Percentiles rank a stretch among this genome's conserved stretches.
These are phyloP conservation scores for Sebastes matsubarae DNA, from an alignment of 2,797 vertebrate species.

Conservation along the genomic window DNA sequence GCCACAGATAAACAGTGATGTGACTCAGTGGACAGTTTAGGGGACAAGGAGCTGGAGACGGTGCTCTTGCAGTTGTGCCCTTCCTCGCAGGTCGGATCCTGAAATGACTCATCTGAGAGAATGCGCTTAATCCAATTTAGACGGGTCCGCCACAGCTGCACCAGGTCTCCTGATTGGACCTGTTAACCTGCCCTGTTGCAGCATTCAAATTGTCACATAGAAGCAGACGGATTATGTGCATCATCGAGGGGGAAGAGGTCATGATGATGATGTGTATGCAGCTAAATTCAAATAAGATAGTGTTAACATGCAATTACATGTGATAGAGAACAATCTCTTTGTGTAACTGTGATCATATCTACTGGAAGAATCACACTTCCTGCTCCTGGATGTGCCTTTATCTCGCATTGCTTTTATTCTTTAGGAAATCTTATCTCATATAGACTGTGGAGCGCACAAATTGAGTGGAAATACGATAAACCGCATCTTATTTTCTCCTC, in stretches of 20 bases:
- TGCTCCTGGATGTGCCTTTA: constrained; percentile 12
- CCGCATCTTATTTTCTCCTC: constrained; percentile 7
- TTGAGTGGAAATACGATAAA: constrained; percentile 30
- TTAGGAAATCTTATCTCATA: constrained; percentile 33
- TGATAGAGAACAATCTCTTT: neutral
- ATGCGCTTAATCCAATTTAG: constrained; percentile 57
- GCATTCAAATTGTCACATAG: neutral
- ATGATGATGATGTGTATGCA: neutral
- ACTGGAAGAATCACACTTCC: constrained; percentile 8
- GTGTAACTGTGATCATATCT: constrained; percentile 24
- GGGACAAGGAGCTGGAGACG: neutral
- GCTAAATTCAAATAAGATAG: neutral
- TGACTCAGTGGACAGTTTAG: constrained; percentile 20
- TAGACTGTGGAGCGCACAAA: constrained; percentile 35
- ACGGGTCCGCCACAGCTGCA: constrained; percentile 19
- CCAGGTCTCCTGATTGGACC: constrained; percentile 4
- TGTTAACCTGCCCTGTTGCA: constrained; percentile 19
- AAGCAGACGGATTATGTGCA: neutral
- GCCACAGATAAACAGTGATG: constrained; percentile 45
- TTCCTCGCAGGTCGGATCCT: constrained; percentile 20
- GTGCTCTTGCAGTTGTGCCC: constrained; percentile 4
- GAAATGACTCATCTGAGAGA: constrained; percentile 50
- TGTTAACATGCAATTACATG: neutral
- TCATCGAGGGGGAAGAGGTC: neutral
- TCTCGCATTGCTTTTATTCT: constrained; percentile 21